phyloP scores from a whole-genome alignment of 1,140 invertebrate species.

The Listronotus oregonensis region DNA sequence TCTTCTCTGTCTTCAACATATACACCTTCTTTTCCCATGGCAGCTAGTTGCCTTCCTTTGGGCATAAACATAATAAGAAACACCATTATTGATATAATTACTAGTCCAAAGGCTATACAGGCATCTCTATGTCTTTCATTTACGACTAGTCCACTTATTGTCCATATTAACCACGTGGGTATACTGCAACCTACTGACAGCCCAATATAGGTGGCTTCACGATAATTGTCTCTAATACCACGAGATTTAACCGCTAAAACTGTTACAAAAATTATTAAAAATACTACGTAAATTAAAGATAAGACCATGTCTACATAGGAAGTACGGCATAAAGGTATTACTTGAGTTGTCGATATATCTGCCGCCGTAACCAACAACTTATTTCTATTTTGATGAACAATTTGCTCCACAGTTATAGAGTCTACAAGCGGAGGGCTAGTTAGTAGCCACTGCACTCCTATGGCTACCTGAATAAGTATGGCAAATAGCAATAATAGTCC shows the following conservation, averaged over 20 bases:
- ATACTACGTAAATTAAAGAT: conserved; percentile 80
- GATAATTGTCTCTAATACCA: conserved; percentile 89
- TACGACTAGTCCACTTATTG: conserved; percentile 72
- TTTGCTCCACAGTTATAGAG: conserved; percentile 53
- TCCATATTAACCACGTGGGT: conserved; percentile 87
- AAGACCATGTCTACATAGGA: conserved; percentile 73
- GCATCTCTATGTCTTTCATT: conserved; percentile 80
- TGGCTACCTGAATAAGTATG: conserved; percentile 85
- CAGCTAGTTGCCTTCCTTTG: conserved; percentile 88
- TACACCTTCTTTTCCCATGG: conserved; percentile 79
- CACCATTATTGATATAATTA: conserved; percentile 79
- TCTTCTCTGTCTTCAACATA: conserved; percentile 79
- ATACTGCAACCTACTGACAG: conserved; percentile 81
- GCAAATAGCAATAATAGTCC: conserved; percentile 88
- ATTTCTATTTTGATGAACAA: conserved; percentile 49
- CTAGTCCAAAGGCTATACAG: conserved; percentile 84
- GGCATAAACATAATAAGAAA: conserved; percentile 94
- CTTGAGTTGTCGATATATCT: conserved; percentile 51
- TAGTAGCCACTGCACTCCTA: conserved; percentile 84
- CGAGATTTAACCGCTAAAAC: conserved; percentile 82
- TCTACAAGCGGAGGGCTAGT: conserved; percentile 71
- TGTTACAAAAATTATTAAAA: conserved; percentile 82
- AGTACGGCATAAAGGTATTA: conserved; percentile 64
- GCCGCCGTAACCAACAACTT: conserved; percentile 54
- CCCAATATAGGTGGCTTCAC: conserved; percentile 88